phyloP scores from a whole-genome alignment of 2,797 vertebrate species.

The Manis pentadactyla region DNA sequence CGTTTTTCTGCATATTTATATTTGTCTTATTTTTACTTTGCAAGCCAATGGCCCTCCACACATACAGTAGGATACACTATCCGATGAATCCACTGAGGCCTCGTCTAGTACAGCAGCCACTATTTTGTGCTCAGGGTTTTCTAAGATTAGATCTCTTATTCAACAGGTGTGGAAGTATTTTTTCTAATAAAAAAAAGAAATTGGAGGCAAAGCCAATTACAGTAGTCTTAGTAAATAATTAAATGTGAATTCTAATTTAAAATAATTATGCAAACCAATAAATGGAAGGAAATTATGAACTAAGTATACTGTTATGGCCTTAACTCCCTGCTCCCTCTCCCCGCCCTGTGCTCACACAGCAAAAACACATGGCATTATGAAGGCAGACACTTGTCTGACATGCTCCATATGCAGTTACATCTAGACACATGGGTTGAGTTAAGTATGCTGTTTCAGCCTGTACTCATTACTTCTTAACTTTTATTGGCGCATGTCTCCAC shows the following conservation, averaged over 20 bases:
- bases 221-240: slow-evolving; percentile 71
- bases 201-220: slow-evolving; percentile 36
- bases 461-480: slow-evolving; percentile 80
- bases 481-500: slow-evolving; percentile 77
- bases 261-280: slow-evolving; percentile 70
- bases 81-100: not conserved
- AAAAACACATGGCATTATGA: slow-evolving; percentile 3
- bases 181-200: slow-evolving; percentile 29
- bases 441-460: slow-evolving; percentile 70
- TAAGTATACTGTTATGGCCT: slow-evolving; percentile 50
- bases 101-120: not conserved
- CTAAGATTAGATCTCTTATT: slow-evolving; percentile 51
- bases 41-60: not conserved
- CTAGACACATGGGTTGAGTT: slow-evolving; percentile 65
- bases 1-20: not conserved
- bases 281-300: slow-evolving; percentile 72
- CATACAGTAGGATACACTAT: not conserved
- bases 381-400: slow-evolving; percentile 70
- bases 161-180: slow-evolving; percentile 69
- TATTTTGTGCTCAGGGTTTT: not conserved
- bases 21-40: not conserved
- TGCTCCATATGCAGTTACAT: not conserved
- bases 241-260: slow-evolving; percentile 75
- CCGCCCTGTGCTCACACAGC: not conserved
- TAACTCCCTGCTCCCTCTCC: not conserved